Evolutionary conservation across 2,888 invertebrate species (phyloP).

Genomic region (Conchocele bisecta): DNA sequence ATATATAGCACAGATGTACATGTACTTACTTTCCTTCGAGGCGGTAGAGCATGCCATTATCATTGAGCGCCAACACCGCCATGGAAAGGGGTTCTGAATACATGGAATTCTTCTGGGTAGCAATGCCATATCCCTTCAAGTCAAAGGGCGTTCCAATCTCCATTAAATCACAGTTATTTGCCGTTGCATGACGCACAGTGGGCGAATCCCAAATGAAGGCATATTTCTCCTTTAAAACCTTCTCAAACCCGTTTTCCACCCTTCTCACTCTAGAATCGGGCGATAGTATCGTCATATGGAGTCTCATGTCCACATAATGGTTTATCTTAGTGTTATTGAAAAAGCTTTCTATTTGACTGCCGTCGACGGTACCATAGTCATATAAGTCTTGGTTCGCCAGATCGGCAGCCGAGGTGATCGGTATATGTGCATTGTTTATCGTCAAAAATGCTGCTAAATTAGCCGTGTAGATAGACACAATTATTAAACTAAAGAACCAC

Average conservation of each 20-base stretch:
- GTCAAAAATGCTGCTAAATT: constrained; percentile 79
- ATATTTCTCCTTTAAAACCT: constrained; percentile 72
- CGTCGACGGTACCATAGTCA: constrained; percentile 78
- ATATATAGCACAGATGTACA: no score
- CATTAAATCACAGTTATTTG: constrained; percentile 74
- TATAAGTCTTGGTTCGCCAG: constrained; percentile 72
- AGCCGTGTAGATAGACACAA: constrained; percentile 78
- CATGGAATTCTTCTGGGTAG: constrained; percentile 69
- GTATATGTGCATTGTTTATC: constrained; percentile 72
- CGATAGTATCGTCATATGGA: constrained; percentile 70
- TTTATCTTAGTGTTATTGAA: constrained; percentile 75
- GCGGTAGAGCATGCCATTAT: constrained; percentile 72
- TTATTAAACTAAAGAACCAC: constrained; percentile 78
- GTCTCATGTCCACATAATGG: constrained; percentile 75
- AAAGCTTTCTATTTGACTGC: constrained; percentile 75
- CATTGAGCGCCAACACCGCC: constrained; percentile 73
- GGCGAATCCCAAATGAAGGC: constrained; percentile 81
- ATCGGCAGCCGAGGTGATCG: constrained; percentile 72
- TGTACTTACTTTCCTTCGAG: constrained; percentile 76
- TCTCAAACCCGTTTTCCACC: constrained; percentile 71
- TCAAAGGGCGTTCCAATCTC: constrained; percentile 78
- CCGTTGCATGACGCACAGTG: constrained; percentile 72
- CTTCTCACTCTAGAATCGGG: constrained; percentile 69
- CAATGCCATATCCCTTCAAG: constrained; percentile 77
- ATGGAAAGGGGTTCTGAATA: constrained; percentile 72